A percentile compares a stretch with the other conserved stretches of the same genome.
These are phyloP conservation scores for Leucoraja ocellata DNA, from an alignment of 2,797 vertebrate species.

Conservation along the genomic window DNA sequence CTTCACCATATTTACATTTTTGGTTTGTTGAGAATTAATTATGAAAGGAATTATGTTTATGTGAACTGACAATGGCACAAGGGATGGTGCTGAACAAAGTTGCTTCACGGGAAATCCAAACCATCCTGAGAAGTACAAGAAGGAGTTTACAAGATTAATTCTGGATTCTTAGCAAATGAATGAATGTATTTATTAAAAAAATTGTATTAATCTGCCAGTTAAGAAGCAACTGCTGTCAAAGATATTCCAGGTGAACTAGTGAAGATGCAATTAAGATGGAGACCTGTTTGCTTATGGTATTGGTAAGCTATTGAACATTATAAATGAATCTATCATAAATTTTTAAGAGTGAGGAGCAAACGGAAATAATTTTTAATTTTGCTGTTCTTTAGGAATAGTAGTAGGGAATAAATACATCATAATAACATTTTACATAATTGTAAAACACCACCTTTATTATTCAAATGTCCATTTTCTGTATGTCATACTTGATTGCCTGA, in stretches of 20 bases:
- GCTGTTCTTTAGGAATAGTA: background rate
- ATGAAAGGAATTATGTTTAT: background rate
- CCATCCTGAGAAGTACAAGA: background rate
- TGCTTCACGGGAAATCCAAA: background rate
- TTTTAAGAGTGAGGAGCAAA: background rate
- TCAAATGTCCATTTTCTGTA: background rate
- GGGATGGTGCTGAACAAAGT: too few relatives aligned
- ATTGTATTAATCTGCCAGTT: slow-evolving; percentile 17
- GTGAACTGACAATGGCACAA: background rate
- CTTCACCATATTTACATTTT: background rate
- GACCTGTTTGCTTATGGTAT: background rate
- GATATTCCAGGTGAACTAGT: background rate
- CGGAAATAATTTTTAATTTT: background rate
- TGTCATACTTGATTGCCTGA: background rate
- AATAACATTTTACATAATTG: background rate
- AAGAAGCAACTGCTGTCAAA: background rate
- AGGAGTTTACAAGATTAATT: background rate
- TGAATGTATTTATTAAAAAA: background rate
- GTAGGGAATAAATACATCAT: background rate
- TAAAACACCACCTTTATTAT: background rate
- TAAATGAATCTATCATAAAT: background rate
- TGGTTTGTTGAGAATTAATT: background rate
- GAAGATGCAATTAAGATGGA: slow-evolving; percentile 12
- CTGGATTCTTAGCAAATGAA: background rate
- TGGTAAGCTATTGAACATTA: background rate